Conservation (phyloP, 2,888 invertebrate genomes). For the Cenopis cana region DNA sequence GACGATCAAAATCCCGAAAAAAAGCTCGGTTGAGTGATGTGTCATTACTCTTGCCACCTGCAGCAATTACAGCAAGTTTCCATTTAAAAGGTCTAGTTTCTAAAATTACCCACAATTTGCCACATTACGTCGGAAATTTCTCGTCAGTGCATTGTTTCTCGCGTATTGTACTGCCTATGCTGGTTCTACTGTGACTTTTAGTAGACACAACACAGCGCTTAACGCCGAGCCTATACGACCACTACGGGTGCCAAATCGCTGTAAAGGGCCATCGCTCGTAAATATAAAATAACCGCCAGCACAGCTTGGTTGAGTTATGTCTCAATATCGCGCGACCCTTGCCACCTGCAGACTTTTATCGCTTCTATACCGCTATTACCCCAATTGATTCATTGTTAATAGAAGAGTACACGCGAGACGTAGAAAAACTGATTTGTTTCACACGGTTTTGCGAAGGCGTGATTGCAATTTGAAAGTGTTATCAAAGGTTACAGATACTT, state of each 20-base stretch:
- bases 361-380: slow-evolving; percentile 46
- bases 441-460: slow-evolving; percentile 22
- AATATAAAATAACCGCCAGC: slow-evolving; percentile 71
- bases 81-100: too few relatives aligned
- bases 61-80: too few relatives aligned
- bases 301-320: slow-evolving; percentile 69
- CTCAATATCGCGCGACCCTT: slow-evolving; percentile 72
- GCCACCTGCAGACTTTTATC: slow-evolving; percentile 64
- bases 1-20: too few relatives aligned
- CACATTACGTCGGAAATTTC: too few relatives aligned
- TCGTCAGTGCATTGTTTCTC: too few relatives aligned
- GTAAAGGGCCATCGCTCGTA: slow-evolving; percentile 53
- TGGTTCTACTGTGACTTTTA: background rate
- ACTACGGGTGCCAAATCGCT: slow-evolving; percentile 35
- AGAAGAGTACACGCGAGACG: slow-evolving; percentile 60
- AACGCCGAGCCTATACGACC: background rate
- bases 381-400: slow-evolving; percentile 68
- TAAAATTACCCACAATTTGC: too few relatives aligned
- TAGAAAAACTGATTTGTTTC: slow-evolving; percentile 39
- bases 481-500: background rate
- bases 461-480: slow-evolving; percentile 15
- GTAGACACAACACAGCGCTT: background rate
- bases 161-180: background rate
- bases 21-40: too few relatives aligned
- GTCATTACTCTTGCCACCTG: too few relatives aligned